These are phyloP conservation scores for Hippolais icterina DNA, from an alignment of 2,113 vertebrate species.

Conservation along the genomic window DNA sequence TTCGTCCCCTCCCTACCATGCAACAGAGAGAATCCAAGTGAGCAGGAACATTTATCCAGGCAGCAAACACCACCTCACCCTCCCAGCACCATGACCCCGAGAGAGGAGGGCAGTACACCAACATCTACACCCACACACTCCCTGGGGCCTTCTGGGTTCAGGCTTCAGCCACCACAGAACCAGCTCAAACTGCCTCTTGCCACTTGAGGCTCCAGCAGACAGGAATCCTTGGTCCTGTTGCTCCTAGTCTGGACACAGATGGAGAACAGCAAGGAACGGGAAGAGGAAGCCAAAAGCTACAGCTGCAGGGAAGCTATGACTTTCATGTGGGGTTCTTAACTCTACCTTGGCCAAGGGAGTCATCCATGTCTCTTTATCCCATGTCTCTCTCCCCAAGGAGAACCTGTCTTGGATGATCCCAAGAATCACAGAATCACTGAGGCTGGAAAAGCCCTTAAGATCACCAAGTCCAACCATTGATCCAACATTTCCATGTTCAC, in stretches of 20 bases:
- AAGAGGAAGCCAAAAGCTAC: neutral
- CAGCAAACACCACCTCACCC: neutral
- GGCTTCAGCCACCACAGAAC: neutral
- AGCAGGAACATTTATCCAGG: neutral
- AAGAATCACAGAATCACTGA: neutral
- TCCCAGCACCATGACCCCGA: rapidly evolving
- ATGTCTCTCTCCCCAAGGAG: neutral
- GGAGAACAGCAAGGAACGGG: neutral
- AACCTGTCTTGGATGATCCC: neutral
- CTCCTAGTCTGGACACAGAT: neutral
- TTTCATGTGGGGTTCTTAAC: neutral
- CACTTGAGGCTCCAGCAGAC: neutral
- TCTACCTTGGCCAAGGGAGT: neutral
- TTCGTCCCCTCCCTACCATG: neutral
- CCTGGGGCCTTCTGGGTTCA: neutral
- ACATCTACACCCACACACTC: neutral
- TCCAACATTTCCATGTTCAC: neutral
- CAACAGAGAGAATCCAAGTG: neutral
- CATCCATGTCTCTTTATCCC: neutral
- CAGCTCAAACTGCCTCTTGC: neutral
- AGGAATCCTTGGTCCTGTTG: neutral
- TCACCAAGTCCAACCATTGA: neutral
- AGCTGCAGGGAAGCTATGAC: neutral
- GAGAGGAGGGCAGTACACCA: neutral
- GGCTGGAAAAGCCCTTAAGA: neutral